Conservation (phyloP, 1,140 invertebrate genomes). For the Neuroterus valhalla region DNA sequence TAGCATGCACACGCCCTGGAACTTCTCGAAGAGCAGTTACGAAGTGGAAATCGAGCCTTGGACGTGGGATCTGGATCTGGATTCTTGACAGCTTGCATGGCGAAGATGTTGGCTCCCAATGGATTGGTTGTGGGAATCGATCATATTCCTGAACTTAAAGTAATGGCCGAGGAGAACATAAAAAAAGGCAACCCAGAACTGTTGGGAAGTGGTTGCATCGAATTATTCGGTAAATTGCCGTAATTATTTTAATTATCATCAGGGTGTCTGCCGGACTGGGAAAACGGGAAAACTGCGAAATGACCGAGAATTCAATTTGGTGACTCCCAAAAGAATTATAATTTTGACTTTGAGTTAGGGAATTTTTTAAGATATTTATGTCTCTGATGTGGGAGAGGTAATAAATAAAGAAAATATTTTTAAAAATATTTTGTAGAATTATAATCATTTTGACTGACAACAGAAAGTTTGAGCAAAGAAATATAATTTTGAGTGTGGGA, state of each 20-base stretch:
- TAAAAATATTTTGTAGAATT: no score
- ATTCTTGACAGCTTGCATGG: slow-evolving; percentile 97
- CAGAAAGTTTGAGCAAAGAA: no score
- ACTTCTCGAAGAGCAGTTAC: slow-evolving; percentile 87
- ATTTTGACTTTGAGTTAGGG: no score
- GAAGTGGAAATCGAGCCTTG: slow-evolving; percentile 86
- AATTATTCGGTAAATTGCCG: slow-evolving; percentile 79
- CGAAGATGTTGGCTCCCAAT: slow-evolving; percentile 86
- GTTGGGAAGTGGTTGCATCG: slow-evolving; percentile 79
- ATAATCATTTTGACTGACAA: no score
- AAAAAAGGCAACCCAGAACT: slow-evolving; percentile 83
- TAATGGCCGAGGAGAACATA: slow-evolving; percentile 86
- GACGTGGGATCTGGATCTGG: slow-evolving; percentile 98
- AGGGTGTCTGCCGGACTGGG: no score
- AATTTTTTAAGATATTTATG: no score
- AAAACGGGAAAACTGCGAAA: no score
- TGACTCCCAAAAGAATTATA: no score
- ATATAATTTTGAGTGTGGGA: no score
- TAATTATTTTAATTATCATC: neutral
- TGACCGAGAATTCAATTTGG: no score
- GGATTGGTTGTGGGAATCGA: slow-evolving; percentile 93
- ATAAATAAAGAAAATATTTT: no score
- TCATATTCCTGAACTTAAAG: slow-evolving; percentile 91
- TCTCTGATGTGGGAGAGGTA: no score
- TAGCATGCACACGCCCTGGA: slow-evolving; percentile 96